phyloP scores from a whole-genome alignment of 2,797 vertebrate species.

The Protosalanx chinensis region DNA sequence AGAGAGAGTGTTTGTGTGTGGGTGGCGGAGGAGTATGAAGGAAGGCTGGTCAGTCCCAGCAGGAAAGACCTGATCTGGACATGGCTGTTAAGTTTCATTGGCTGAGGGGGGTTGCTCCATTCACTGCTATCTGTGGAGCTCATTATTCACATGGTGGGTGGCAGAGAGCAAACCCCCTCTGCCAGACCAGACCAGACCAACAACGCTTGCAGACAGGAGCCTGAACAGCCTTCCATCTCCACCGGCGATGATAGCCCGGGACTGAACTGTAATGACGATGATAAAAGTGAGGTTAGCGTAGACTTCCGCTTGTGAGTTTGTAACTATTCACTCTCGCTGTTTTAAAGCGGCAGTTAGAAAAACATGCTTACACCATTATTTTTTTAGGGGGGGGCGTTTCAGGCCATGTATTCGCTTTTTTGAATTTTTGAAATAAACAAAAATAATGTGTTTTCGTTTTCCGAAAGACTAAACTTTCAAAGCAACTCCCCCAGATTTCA shows the following conservation, averaged over 20 bases:
- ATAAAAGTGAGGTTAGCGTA: background rate
- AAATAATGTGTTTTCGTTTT: background rate
- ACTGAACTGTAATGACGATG: background rate
- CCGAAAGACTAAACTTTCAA: constrained; percentile 36
- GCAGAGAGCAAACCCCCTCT: constrained; percentile 44
- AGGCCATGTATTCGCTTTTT: background rate
- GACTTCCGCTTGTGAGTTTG: constrained; percentile 34
- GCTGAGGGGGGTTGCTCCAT: constrained; percentile 62
- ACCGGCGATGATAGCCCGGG: background rate
- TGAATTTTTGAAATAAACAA: background rate
- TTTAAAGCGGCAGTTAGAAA: background rate
- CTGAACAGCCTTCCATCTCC: background rate
- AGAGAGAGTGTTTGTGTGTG: constrained; percentile 28
- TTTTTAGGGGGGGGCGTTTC: background rate
- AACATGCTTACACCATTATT: background rate
- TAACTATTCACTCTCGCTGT: constrained; percentile 29
- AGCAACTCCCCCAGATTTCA: constrained; percentile 41
- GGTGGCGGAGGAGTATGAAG: constrained; percentile 58
- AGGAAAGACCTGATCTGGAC: constrained; percentile 74
- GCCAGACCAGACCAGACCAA: constrained; percentile 34
- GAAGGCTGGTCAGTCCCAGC: constrained; percentile 69
- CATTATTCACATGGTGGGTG: constrained; percentile 78
- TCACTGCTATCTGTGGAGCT: constrained; percentile 72
- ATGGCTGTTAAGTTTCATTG: constrained; percentile 80
- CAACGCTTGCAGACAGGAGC: background rate